These are phyloP conservation scores for Porites lutea DNA, from an alignment of 64 coral and sea anemone genomes.

Conservation along the genomic window DNA sequence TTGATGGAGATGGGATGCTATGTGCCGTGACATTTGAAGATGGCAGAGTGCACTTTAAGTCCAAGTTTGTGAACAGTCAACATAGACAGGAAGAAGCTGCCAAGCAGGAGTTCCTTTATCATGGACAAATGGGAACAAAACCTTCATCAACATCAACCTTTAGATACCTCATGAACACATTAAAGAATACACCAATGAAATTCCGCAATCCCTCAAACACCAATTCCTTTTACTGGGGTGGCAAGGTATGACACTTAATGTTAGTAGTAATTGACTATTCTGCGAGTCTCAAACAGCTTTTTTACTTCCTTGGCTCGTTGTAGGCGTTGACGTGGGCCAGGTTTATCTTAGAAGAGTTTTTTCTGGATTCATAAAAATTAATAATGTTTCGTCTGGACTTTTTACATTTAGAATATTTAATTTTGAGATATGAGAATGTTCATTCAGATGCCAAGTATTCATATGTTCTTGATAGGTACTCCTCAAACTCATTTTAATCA, in stretches of 20 bases:
- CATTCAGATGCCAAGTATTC: too few relatives aligned
- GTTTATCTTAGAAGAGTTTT: too few relatives aligned
- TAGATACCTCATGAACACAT: constrained; percentile 1
- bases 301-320: too few relatives aligned
- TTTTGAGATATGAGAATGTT: too few relatives aligned
- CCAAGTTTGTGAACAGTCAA: constrained; percentile 85
- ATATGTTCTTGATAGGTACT: too few relatives aligned
- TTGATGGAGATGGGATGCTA: constrained; percentile 96
- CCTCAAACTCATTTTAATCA: too few relatives aligned
- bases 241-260: constrained; percentile 22
- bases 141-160: background rate
- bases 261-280: background rate
- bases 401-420: too few relatives aligned
- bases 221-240: constrained; percentile 88
- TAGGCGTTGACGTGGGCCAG: too few relatives aligned
- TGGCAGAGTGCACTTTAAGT: constrained; percentile 83
- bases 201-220: constrained; percentile 94
- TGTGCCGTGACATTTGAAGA: constrained; percentile 88
- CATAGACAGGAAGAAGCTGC: constrained; percentile 66
- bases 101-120: constrained; percentile 68
- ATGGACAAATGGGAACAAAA: constrained; percentile 84
- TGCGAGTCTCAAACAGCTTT: too few relatives aligned
- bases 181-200: constrained; percentile 49
- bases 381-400: too few relatives aligned
- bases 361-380: too few relatives aligned